These are phyloP conservation scores for Xiphorhynchus erythropygius DNA, from an alignment of 2,797 vertebrate species.

Conservation along the genomic window DNA sequence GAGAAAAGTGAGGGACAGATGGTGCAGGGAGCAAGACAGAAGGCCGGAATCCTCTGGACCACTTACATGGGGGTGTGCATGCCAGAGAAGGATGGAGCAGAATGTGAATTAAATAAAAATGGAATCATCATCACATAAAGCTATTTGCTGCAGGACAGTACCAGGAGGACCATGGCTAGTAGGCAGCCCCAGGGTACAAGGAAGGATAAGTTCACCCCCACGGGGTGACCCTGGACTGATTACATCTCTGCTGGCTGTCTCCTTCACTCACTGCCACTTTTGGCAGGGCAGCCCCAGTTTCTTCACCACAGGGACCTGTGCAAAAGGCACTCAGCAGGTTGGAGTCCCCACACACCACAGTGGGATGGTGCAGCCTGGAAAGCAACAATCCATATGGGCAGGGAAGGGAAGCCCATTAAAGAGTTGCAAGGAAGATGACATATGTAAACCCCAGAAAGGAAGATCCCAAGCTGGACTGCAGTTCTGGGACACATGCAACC, in stretches of 20 bases:
- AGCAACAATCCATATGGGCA: not conserved
- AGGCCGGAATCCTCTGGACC: not conserved
- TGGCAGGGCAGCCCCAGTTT: not conserved
- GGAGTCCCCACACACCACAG: not conserved
- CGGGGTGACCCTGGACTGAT: too few relatives aligned
- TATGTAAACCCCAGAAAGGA: not conserved
- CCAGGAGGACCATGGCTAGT: not conserved
- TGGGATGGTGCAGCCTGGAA: not conserved
- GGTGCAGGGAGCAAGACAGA: not conserved
- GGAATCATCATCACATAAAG: not conserved
- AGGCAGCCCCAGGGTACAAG: not conserved
- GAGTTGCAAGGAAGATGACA: not conserved
- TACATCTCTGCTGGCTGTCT: not conserved
- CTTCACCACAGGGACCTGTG: not conserved
- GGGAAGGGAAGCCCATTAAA: not conserved
- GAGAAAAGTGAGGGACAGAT: not conserved
- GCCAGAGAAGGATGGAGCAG: not conserved
- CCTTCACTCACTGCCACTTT: not conserved
- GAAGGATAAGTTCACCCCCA: not conserved
- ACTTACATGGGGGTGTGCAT: not conserved
- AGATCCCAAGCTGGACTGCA: not conserved
- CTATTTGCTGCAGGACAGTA: not conserved
- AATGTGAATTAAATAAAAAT: not conserved
- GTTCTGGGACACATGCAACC: fast-evolving
- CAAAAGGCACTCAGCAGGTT: not conserved